Evolutionary conservation across 2,113 vertebrate genomes (phyloP).

Genomic region (Pithys albifrons): DNA sequence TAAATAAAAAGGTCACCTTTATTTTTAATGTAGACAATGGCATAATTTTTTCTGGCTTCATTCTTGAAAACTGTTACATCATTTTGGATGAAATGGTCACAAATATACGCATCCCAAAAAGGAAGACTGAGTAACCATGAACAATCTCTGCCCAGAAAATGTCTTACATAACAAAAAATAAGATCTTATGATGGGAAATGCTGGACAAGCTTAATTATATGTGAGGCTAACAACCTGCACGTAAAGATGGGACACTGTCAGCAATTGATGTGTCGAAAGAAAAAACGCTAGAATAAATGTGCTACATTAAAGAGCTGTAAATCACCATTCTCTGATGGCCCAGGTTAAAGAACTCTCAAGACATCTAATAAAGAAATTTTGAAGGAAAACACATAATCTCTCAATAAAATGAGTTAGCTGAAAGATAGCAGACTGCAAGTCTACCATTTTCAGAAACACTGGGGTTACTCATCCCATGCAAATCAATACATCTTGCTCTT

Average conservation of each 20-base stretch:
- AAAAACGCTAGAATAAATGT: slow-evolving; percentile 4
- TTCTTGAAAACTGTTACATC: background rate
- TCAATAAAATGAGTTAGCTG: background rate
- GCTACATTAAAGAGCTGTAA: slow-evolving; percentile 16
- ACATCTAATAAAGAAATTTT: background rate
- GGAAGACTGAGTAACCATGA: background rate
- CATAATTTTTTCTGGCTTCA: background rate
- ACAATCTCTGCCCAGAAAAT: background rate
- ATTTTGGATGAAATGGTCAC: background rate
- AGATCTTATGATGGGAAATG: background rate
- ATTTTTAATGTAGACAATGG: background rate
- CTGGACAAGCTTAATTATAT: background rate
- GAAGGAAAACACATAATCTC: background rate
- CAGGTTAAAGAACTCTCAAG: background rate
- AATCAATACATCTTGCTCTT: slow-evolving; percentile 20
- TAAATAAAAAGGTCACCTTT: background rate
- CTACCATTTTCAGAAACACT: background rate
- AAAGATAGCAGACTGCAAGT: background rate
- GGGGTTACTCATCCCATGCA: background rate
- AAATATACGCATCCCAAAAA: background rate
- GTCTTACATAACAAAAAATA: background rate
- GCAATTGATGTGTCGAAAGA: background rate
- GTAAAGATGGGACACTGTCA: background rate
- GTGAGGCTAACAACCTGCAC: background rate
- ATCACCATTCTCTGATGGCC: background rate